Evolutionary conservation across 2,888 invertebrate species (phyloP).

Genomic region (Gymnoscelis rufifasciata): DNA sequence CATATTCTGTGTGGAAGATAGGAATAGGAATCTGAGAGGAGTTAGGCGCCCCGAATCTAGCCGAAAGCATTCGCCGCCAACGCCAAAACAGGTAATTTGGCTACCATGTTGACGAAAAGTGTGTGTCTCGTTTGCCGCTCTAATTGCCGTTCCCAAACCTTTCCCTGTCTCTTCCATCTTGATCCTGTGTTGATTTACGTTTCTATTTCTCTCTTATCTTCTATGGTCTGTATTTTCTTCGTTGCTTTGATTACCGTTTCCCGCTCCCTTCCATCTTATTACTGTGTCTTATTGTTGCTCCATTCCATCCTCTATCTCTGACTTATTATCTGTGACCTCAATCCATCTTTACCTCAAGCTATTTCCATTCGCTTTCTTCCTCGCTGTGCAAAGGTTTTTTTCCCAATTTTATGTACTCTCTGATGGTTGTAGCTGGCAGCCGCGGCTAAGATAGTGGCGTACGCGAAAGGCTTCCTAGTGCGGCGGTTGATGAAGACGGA

Average conservation of each 20-base stretch:
- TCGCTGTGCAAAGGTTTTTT: not conserved
- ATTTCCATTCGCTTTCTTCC: too few species aligned
- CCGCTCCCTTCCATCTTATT: too few species aligned
- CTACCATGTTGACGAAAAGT: not conserved
- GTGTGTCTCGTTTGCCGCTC: not conserved
- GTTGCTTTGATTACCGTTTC: too few species aligned
- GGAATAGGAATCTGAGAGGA: not conserved
- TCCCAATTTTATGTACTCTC: conserved; percentile 53
- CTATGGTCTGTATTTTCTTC: too few species aligned
- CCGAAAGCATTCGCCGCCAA: conserved; percentile 26
- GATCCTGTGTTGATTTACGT: too few species aligned
- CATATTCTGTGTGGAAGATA: conserved; percentile 43
- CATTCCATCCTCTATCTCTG: too few species aligned
- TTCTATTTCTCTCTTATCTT: too few species aligned
- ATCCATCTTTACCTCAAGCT: too few species aligned
- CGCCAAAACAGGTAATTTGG: conserved; percentile 50
- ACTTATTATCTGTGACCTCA: too few species aligned
- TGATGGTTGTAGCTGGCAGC: conserved; percentile 66
- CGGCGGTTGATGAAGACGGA: conserved; percentile 89
- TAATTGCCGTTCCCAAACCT: not conserved
- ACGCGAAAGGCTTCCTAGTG: conserved; percentile 87
- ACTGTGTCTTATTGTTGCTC: too few species aligned
- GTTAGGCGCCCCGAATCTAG: not conserved
- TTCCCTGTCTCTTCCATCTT: not conserved
- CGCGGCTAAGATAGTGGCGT: conserved; percentile 83